A percentile compares a stretch with the other conserved stretches of the same genome.
Conservation (phyloP, 2,888 invertebrate genomes). For the Biston stratarius region DNA sequence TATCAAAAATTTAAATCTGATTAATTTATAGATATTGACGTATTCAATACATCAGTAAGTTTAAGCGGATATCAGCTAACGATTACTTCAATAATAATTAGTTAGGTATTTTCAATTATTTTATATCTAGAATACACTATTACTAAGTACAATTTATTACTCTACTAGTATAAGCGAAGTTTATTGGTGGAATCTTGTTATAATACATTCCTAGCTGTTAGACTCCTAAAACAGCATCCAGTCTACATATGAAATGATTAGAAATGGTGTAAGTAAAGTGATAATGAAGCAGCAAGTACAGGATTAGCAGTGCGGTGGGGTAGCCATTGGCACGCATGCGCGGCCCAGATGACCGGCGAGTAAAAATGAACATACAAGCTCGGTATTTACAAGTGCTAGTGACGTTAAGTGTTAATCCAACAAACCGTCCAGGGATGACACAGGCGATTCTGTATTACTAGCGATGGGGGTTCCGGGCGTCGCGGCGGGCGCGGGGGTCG, state of each 20-base stretch:
- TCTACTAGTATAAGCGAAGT: too few species aligned
- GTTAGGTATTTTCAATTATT: too few species aligned
- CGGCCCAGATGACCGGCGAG: slow-evolving; percentile 36
- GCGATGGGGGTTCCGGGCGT: slow-evolving; percentile 64
- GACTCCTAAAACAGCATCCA: too few species aligned
- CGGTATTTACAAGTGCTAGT: slow-evolving; percentile 52
- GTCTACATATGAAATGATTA: background rate
- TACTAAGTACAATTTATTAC: too few species aligned
- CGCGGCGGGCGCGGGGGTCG: slow-evolving; percentile 62
- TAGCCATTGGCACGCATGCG: slow-evolving; percentile 33
- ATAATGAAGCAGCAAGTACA: slow-evolving; percentile 44
- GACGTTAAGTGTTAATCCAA: slow-evolving; percentile 61
- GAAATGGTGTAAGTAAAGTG: background rate
- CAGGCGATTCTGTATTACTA: slow-evolving; percentile 81
- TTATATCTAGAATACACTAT: too few species aligned
- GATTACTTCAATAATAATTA: too few species aligned
- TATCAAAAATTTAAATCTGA: too few species aligned
- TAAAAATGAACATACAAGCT: slow-evolving; percentile 51
- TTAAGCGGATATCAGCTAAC: too few species aligned
- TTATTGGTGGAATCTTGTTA: too few species aligned
- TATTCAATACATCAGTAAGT: too few species aligned
- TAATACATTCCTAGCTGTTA: too few species aligned
- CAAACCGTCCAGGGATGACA: slow-evolving; percentile 82
- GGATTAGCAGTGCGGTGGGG: slow-evolving; percentile 47
- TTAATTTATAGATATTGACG: too few species aligned